Percentiles rank a stretch among this genome's conserved stretches.
Evolutionary conservation across 1,140 invertebrate genomes (phyloP).

Genomic region (Galleria mellonella): DNA sequence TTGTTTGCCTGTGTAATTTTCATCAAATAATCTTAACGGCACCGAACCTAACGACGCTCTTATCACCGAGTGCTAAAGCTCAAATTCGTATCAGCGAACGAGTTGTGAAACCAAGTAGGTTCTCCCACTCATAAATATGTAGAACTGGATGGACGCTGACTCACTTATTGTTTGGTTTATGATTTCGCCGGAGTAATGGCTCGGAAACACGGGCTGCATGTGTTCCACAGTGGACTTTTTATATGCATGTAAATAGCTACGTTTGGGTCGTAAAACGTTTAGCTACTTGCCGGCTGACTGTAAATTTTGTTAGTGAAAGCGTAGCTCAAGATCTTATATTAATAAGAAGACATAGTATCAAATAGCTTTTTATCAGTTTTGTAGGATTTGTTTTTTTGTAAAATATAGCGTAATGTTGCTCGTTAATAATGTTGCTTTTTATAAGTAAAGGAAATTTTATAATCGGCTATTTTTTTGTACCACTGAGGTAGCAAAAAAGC

Average conservation of each 20-base stretch:
- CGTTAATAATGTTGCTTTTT: no score
- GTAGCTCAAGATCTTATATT: no score
- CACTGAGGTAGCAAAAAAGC: no score
- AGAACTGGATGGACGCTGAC: conserved; percentile 10
- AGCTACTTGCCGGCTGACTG: not conserved
- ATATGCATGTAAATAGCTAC: not conserved
- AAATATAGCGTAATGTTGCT: not conserved
- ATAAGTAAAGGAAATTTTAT: no score
- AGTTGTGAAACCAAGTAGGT: not conserved
- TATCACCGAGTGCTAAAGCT: no score
- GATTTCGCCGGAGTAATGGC: conserved; percentile 18
- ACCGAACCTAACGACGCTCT: not conserved
- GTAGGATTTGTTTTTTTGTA: not conserved
- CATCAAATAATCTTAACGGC: not conserved
- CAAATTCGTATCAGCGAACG: not conserved
- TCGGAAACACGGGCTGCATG: conserved; percentile 12
- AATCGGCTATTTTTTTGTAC: no score
- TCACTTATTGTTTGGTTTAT: conserved; percentile 22
- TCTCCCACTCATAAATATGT: conserved; percentile 22
- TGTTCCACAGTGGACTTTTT: not conserved
- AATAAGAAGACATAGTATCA: no score
- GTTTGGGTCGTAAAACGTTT: conserved; percentile 2
- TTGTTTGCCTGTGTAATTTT: conserved; percentile 1
- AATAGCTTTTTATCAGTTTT: no score
- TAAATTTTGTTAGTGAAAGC: not conserved